Evolutionary conservation across 2,113 vertebrate genomes (phyloP), one percentile per base, ranked within the genome.

Genomic region (Rhombomys opimus): DNA sequence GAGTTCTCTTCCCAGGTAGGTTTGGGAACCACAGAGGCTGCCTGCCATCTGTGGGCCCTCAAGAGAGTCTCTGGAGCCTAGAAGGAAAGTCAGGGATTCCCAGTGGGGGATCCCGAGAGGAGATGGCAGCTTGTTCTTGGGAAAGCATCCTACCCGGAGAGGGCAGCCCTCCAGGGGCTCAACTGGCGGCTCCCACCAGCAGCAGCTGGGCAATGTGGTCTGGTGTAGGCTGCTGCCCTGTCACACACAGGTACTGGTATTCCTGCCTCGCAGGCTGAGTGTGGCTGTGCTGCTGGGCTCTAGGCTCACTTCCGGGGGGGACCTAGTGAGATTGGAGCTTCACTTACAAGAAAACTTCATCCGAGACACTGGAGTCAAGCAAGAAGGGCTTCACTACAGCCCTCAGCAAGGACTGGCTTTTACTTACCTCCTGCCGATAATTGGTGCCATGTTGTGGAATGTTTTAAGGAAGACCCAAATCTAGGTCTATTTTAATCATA

Each of bases 51-150:
- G 87, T 87, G 35, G 76, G 65, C 80, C 84, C 54, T 78, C 81
- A 93, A 15, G 57, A 90, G 63, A 65, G 93, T 70, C 90, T 68
- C 18, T 8, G 61, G 85, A 88, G 41, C 90, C 81, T 73, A 76
- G 78, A 93, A 95, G 63, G 18, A 32, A 91, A 94, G 96, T 95
- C 86, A 95, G 57, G 61, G 94, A 91, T 93, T 90, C 94, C 89
- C 88, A 89, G 85, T 90, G 91, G 57, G 80, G 81, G n/a, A 32
- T 50, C 93, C 68, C 70, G 63, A 41, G 76, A 70, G 54, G 90
- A 87, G 65, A 68, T 78, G 63, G 32, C 80, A 52, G 50, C 93
- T 78, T 57, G 57, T 50, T 32, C 65, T 61, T 70, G 38, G 77
- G 65, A 70, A 86, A 93, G 35, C 65, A 57, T 46, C 80, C 35